Base-by-base conservation (phyloP, 2,797 vertebrate species). In the Nannoperca obscura region DNA sequence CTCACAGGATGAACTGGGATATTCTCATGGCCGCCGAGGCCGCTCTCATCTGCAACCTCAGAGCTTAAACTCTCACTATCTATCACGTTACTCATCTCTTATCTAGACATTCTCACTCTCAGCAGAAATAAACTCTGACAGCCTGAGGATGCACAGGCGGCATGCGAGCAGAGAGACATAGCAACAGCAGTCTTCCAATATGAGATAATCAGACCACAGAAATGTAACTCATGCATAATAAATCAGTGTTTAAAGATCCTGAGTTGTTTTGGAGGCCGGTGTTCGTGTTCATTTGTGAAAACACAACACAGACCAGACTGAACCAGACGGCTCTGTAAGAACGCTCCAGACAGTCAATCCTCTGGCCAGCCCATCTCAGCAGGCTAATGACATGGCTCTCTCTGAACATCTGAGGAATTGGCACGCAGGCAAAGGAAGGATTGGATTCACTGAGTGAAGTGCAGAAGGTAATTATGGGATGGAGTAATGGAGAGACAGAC, bases 391-490 rank as follows among this genome's bases (percentile, higher is more conserved):
- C 89, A 89, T 34, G 86, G 78, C 88, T 92, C 79, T 81, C 80
- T 82, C 67, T 83, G 78, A 91, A 93, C 90, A 92, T 93, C 88
- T 90, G 88, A 94, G 91, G 87, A 90, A 60, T 83, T 90, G 93
- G 93, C 93, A 93, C 80, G 74, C 74, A 42, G 67, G 88, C 88
- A 88, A 85, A 91, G 73, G 61, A 81, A 84, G 89, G 85, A 88
- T 82, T 89, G 82, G 85, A 83, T 88, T 90, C 80, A 82, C 69
- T 80, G 81, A 80, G 78, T 71, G 83, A 93, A 91, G 88, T 70
- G 78, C 86, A 83, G 83, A 88, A 90, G 89, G 90, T 92, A 91
- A 93, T 95, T 92, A 93, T 88, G 86, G 84, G 91, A 92, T 90
- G 90, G 87, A 83, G 85, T 85, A 89, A 90, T 84, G 76, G 78